Percentiles rank a stretch among this genome's conserved stretches.
Conservation (phyloP, 2,113 vertebrate genomes). For the Spermophilus dauricus region DNA sequence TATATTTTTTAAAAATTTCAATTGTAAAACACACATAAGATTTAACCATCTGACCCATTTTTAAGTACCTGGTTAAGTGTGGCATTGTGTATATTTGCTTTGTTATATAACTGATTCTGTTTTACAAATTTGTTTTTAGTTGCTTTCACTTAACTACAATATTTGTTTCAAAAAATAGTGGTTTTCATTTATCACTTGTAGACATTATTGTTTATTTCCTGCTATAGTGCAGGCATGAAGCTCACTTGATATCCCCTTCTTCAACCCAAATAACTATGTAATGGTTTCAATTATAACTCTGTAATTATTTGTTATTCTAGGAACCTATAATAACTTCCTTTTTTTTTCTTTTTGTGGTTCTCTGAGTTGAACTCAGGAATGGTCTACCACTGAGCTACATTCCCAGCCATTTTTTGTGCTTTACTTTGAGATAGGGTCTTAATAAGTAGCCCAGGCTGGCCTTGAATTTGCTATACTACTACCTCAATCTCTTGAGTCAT, state of each 20-base stretch:
- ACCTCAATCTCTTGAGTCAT: no score
- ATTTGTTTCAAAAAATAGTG: background rate
- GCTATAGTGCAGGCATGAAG: background rate
- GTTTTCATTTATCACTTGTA: background rate
- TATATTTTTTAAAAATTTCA: background rate
- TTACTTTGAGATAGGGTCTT: no score
- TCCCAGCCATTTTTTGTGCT: no score
- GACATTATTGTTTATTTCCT: background rate
- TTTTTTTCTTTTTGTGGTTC: no score
- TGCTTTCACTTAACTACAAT: background rate
- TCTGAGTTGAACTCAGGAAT: no score
- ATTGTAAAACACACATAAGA: background rate
- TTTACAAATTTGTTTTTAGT: conserved; percentile 14
- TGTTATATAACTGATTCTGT: background rate
- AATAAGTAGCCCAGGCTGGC: no score
- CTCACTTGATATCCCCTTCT: background rate
- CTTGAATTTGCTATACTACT: no score
- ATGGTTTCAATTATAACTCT: background rate
- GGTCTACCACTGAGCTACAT: no score
- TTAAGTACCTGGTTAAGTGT: background rate
- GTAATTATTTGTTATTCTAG: background rate
- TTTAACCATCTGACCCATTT: background rate
- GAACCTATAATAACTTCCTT: background rate
- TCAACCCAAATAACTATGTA: background rate
- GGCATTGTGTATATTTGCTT: background rate